Evolutionary conservation across 2,797 vertebrate genomes (phyloP), one percentile per base, ranked within the genome.

Genomic region (Urocyon cinereoargenteus): DNA sequence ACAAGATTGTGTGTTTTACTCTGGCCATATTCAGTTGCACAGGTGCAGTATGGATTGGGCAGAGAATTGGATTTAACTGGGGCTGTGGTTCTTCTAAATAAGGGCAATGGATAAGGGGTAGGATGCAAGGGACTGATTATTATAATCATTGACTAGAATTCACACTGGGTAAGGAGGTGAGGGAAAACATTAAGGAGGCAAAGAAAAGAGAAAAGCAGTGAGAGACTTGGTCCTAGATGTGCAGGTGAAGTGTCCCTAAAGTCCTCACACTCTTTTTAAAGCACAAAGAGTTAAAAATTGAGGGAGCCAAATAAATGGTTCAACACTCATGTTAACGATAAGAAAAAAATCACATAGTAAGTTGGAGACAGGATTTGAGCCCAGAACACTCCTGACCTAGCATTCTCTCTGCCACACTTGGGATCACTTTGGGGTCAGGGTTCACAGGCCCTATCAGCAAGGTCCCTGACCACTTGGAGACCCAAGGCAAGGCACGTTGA

Each of bases 361-460:
- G 26, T 92, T 59, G 82, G 66, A 92, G 40, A 12, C 57, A 79
- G 81, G 59, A 24, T 53, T 96, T 61, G 59, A 94, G 45, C 34
- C 55, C 16, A 57, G 40, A 64, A 53, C 55, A 57, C 36, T 61
- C 61, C 53, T 93, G 26, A 75, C 34, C 53, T 79, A 86, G 51
- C 26, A 92, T 94, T 88, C 73, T 95, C 68, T 86, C 40, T 95
- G 49, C 34, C 55, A 90, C 14, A 85, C n/a, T 88, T 73, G 53
- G 82, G 61, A 81, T 78, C 49, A 45, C 45, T 81, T 73, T 59
- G 22, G 53, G 77, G 59, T 66, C 21, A 49, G 34, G 28, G 31
- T 36, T 89, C 19, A 49, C 36, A 85, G 84, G 19, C 12, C 78
- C 62, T 59, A 59, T 72, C 64, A 95, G 14, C 16, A 88, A 81